A percentile compares a stretch with the other conserved stretches of the same genome.
Evolutionary conservation across 2,113 vertebrate genomes (phyloP).

Genomic region (Amphilophus citrinellus): DNA sequence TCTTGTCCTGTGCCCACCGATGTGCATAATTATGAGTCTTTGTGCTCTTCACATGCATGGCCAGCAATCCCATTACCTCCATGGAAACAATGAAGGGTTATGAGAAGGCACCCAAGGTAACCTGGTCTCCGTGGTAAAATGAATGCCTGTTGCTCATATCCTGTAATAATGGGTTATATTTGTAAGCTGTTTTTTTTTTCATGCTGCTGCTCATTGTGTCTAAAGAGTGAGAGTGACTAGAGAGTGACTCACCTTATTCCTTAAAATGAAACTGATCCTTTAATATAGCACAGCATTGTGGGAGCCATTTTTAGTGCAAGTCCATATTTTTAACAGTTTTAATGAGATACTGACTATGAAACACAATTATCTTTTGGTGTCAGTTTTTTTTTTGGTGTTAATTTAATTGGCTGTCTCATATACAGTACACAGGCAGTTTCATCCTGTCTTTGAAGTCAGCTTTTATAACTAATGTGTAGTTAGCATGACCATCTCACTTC

Average conservation of each 20-base stretch:
- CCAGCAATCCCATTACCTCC: slow-evolving; percentile 73
- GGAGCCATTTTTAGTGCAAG: slow-evolving; percentile 5
- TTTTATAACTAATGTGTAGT: neutral
- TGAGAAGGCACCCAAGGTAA: slow-evolving; percentile 59
- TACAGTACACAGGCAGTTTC: neutral
- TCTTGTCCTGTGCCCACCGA: slow-evolving; percentile 61
- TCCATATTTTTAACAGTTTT: slow-evolving; percentile 22
- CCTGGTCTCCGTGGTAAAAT: slow-evolving; percentile 62
- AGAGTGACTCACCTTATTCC: slow-evolving; percentile 64
- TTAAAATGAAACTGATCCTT: slow-evolving; percentile 49
- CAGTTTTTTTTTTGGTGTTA: neutral
- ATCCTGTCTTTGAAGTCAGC: neutral
- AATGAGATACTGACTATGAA: slow-evolving; percentile 15
- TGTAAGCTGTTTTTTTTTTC: slow-evolving; percentile 52
- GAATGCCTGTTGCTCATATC: slow-evolving; percentile 62
- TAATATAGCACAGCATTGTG: slow-evolving; percentile 20
- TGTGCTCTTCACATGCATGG: slow-evolving; percentile 66
- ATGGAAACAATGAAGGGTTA: slow-evolving; percentile 76
- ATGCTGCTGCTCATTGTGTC: slow-evolving; percentile 53
- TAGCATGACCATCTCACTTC: neutral
- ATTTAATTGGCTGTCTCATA: neutral
- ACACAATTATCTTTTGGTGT: neutral
- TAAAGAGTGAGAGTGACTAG: slow-evolving; percentile 57
- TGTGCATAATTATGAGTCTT: slow-evolving; percentile 74
- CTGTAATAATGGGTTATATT: slow-evolving; percentile 70